Percentiles rank a stretch among this genome's conserved stretches.
These are phyloP conservation scores for Danionella dracula DNA, from an alignment of 2,797 vertebrate genomes.

Conservation along the genomic window DNA sequence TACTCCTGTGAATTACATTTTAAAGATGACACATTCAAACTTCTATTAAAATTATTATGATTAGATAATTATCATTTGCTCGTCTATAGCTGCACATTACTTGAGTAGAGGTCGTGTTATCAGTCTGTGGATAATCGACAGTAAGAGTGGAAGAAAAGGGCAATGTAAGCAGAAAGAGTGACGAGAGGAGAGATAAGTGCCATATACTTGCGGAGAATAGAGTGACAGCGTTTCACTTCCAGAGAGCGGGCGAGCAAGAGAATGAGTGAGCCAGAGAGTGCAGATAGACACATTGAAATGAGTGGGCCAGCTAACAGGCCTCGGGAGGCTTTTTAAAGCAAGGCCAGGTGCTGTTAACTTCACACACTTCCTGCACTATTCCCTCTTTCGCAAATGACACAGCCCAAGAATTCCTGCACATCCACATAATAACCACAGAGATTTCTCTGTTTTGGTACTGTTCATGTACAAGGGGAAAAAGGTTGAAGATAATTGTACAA, in stretches of 20 bases:
- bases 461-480: background rate
- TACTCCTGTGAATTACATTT: too few species aligned
- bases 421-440: constrained; percentile 7
- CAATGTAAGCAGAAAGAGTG: constrained; percentile 26
- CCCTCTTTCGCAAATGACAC: constrained; percentile 22
- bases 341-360: constrained; percentile 74
- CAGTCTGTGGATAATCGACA: constrained; percentile 13
- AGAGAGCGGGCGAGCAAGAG: constrained; percentile 24
- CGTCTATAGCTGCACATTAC: background rate
- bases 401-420: constrained; percentile 28
- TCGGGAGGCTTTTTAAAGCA: constrained; percentile 78
- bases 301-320: constrained; percentile 77
- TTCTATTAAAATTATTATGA: background rate
- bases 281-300: constrained; percentile 79
- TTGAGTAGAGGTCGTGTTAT: constrained; percentile 1
- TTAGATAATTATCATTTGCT: background rate
- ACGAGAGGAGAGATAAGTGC: constrained; percentile 20
- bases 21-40: too few species aligned
- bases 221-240: constrained; percentile 27
- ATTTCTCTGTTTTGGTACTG: constrained; percentile 3
- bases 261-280: constrained; percentile 21
- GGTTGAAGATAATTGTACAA: background rate
- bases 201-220: constrained; percentile 23
- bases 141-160: constrained; percentile 30
- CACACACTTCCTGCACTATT: constrained; percentile 66